Evolutionary conservation across 2,888 invertebrate species (phyloP).

Genomic region (Drepanosiphum platanoidis): DNA sequence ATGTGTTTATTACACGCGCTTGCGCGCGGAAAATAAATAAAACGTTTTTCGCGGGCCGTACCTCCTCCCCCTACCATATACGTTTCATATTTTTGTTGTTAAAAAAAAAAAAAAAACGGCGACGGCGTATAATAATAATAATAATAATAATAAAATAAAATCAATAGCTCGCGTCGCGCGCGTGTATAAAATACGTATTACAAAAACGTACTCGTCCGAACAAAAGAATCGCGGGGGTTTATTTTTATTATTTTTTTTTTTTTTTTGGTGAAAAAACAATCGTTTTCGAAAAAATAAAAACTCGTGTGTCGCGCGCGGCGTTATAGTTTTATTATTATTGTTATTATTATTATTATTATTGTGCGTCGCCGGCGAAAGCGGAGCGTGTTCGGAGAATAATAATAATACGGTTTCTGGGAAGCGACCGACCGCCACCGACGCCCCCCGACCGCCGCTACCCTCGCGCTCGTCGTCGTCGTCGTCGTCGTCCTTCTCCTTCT

Average conservation of each 20-base stretch:
- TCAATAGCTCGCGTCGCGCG: slow-evolving; percentile 11
- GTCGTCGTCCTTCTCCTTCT: neutral
- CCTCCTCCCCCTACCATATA: too few relatives aligned
- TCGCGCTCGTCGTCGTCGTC: neutral
- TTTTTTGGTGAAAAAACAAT: neutral
- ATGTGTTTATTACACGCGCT: neutral
- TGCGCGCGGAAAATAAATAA: neutral
- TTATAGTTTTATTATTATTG: neutral
- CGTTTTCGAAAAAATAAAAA: neutral
- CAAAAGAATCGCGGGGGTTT: neutral
- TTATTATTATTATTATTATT: neutral
- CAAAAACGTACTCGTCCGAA: neutral
- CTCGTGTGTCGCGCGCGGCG: neutral
- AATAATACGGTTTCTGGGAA: neutral
- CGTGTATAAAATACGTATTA: neutral
- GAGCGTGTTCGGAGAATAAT: neutral
- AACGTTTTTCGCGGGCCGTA: slow-evolving; percentile 31
- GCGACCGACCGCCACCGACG: slow-evolving; percentile 9
- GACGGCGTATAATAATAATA: neutral
- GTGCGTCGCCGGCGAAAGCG: neutral
- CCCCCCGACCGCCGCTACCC: neutral
- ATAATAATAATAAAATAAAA: slow-evolving; percentile 30
- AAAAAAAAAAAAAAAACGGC: slow-evolving; percentile 28
- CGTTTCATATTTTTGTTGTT: slow-evolving; percentile 38
- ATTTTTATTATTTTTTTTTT: too few relatives aligned